Evolutionary conservation across 2,888 invertebrate genomes (phyloP).

Genomic region (Apotomis turbidana): DNA sequence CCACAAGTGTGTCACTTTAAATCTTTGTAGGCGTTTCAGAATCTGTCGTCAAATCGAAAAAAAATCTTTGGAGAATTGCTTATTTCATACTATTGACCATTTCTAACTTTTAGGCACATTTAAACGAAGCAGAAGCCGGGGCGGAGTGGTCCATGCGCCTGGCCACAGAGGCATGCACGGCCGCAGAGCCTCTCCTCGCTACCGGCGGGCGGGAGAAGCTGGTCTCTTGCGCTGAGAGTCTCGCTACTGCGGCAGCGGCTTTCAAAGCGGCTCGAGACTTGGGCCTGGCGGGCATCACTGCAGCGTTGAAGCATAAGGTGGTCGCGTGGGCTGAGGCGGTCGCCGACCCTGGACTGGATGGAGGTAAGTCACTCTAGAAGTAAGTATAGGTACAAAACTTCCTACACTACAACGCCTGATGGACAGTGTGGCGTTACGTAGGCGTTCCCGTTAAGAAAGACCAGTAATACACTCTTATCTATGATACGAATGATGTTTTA

Average conservation of each 20-base stretch:
- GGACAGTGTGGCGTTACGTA: too few relatives aligned
- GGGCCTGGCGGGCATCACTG: constrained; percentile 57
- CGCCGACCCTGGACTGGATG: constrained; percentile 54
- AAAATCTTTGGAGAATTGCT: too few relatives aligned
- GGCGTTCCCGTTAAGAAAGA: too few relatives aligned
- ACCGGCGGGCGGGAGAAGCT: constrained; percentile 65
- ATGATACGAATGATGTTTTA: too few relatives aligned
- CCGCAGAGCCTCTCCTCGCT: constrained; percentile 85
- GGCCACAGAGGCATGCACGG: constrained; percentile 89
- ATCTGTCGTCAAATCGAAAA: too few relatives aligned
- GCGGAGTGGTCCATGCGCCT: constrained; percentile 95
- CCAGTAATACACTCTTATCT: too few relatives aligned
- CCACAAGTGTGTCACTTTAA: too few relatives aligned
- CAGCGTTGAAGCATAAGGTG: constrained; percentile 59
- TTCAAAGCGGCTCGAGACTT: constrained; percentile 65
- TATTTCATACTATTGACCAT: too few relatives aligned
- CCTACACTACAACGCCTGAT: too few relatives aligned
- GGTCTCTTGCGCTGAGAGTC: constrained; percentile 66
- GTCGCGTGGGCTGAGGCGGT: constrained; percentile 63
- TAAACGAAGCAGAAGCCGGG: constrained; percentile 96
- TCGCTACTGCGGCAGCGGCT: constrained; percentile 64
- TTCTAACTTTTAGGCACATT: constrained; percentile 84
- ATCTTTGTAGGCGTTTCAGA: too few relatives aligned
- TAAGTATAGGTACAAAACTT: too few relatives aligned
- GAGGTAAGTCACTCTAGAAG: constrained; percentile 47